Conservation (phyloP, 2,113 vertebrate species). For the Tupaia tana region DNA sequence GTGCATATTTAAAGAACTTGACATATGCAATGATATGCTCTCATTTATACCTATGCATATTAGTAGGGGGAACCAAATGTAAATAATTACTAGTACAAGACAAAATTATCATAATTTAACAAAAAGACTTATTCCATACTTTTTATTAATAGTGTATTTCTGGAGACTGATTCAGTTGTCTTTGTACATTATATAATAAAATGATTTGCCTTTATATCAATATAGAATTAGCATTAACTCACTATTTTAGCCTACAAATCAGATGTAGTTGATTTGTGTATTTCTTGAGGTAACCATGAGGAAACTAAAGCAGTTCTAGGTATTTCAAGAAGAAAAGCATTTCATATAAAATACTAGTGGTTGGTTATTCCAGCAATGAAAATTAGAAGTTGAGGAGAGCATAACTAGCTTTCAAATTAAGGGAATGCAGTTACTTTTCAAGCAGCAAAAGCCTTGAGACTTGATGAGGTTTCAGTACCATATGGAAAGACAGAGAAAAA, state of each 20-base stretch:
- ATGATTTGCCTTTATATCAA: background rate
- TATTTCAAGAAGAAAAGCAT: background rate
- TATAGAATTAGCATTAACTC: background rate
- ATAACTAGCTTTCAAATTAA: background rate
- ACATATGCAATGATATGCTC: background rate
- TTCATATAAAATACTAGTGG: background rate
- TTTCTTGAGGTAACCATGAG: background rate
- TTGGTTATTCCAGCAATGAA: background rate
- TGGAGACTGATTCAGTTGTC: background rate
- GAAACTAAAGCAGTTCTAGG: background rate
- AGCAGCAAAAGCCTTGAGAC: background rate
- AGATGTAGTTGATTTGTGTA: background rate
- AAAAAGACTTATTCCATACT: background rate
- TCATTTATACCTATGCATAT: background rate
- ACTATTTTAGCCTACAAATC: background rate
- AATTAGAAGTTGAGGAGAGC: background rate
- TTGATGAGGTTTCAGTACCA: background rate
- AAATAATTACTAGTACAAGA: background rate
- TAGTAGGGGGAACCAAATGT: background rate
- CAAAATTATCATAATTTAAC: background rate
- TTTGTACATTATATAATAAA: background rate
- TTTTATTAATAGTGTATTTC: background rate
- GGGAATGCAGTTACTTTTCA: background rate
- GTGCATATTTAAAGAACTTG: background rate
- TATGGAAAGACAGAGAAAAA: background rate